Percentiles rank a stretch among this genome's conserved stretches.
These are phyloP conservation scores for Pristionchus entomophagus DNA, from an alignment of 2,888 invertebrate genomes.

Conservation along the genomic window DNA sequence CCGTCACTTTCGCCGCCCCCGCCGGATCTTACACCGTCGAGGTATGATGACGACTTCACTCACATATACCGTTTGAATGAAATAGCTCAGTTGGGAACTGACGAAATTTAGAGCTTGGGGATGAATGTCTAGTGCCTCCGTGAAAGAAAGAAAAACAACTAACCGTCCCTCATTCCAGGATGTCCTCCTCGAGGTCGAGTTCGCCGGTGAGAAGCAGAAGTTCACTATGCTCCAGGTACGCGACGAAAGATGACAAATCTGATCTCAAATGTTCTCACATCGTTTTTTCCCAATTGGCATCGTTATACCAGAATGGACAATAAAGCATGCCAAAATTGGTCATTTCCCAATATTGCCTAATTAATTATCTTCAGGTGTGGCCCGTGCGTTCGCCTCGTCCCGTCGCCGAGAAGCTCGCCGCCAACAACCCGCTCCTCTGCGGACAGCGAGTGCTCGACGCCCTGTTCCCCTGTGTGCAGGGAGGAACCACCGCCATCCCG, in stretches of 20 bases:
- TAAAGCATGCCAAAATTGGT: too few species aligned
- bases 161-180: conserved; percentile 81
- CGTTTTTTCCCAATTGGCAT: too few species aligned
- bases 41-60: conserved; percentile 79
- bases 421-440: conserved; percentile 96
- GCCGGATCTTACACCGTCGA: conserved; percentile 93
- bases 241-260: too few species aligned
- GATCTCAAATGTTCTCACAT: too few species aligned
- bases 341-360: too few species aligned
- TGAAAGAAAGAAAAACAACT: too few species aligned
- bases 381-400: conserved; percentile 98
- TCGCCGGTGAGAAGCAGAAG: conserved; percentile 92
- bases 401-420: conserved; percentile 95
- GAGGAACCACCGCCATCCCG: conserved; percentile 76
- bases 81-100: too few species aligned
- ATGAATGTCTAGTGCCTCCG: too few species aligned
- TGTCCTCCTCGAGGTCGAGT: conserved; percentile 96
- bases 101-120: too few species aligned
- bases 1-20: conserved; percentile 94
- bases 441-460: conserved; percentile 98
- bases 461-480: conserved; percentile 89
- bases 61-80: too few species aligned
- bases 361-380: conserved; percentile 83
- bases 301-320: too few species aligned
- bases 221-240: conserved; percentile 91